Evolutionary conservation across 1,140 invertebrate genomes (phyloP), one percentile per base, ranked within the genome.

Genomic region (Lucilia sericata): DNA sequence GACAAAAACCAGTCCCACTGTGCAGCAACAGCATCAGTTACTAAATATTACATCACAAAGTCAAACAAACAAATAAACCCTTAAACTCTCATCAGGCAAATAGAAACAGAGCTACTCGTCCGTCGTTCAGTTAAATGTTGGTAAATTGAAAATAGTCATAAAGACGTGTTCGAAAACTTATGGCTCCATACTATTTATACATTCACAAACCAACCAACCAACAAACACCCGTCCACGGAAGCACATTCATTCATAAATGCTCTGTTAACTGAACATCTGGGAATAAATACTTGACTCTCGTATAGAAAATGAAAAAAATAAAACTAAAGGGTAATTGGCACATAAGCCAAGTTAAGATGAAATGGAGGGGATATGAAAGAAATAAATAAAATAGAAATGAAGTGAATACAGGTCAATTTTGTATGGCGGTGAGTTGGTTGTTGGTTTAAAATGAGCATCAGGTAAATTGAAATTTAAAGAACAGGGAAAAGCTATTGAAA

Each of bases 271-370:
- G 55, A n/a, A n/a, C 55, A 60, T n/a, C 55, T 60, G 55, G 55
- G 55, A 60, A n/a, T 60, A 60, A 60, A 60, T 60, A 60, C 14
- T n/a, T 12, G 17, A 55, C 55, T 17, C 12, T 7, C 5, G 14
- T 60, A 60, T 17, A 60, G n/a, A n/a, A 60, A 60, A 60, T 17
- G 51, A 60, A 60, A 2, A 7, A 17, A 60, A 60, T 60, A 60
- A 60, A 60, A 60, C 55, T 60, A 60, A 60, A 60, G 55, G 55
- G 55, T 60, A 60, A 60, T 60, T 60, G 55, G 55, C 55, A 60
- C 55, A 60, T 60, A 60, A 60, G 55, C 55, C 55, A 60, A 60
- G 55, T 60, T 60, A 60, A 60, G 14, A 60, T 55, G 17, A 55
- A 55, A 12, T 17, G 25, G 25, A 30, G 25, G 3, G 25, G 25